Conservation (phyloP, 2,888 invertebrate genomes). For the Candidula unifasciata region DNA sequence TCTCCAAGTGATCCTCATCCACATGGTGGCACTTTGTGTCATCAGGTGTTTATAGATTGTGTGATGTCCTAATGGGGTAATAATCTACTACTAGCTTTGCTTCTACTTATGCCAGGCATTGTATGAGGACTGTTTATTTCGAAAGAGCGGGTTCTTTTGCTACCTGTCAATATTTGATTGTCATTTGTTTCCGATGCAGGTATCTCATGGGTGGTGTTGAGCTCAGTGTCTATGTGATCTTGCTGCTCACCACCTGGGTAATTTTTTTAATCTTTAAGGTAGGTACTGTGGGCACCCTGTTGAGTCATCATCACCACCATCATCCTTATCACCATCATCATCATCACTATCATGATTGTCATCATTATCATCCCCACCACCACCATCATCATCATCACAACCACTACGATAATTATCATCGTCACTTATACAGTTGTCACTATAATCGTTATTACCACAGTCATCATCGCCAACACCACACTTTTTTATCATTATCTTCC, state of each 20-base stretch:
- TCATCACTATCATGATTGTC: background rate
- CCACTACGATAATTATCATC: background rate
- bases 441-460: background rate
- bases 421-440: background rate
- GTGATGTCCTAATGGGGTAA: no score
- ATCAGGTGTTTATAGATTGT: no score
- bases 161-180: background rate
- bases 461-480: background rate
- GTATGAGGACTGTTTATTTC: no score
- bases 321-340: background rate
- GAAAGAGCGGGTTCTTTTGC: no score
- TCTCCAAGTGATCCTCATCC: no score
- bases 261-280: slow-evolving; percentile 28
- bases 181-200: background rate
- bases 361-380: no score
- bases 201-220: slow-evolving; percentile 22
- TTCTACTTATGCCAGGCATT: no score
- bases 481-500: background rate
- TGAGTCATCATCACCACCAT: background rate
- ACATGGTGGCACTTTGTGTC: no score
- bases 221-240: background rate
- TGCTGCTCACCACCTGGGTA: background rate
- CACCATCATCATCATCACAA: background rate
- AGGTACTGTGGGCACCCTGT: no score
- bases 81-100: no score